Evolutionary conservation across 2,888 invertebrate species (phyloP).

Genomic region (Mythimna albipuncta): DNA sequence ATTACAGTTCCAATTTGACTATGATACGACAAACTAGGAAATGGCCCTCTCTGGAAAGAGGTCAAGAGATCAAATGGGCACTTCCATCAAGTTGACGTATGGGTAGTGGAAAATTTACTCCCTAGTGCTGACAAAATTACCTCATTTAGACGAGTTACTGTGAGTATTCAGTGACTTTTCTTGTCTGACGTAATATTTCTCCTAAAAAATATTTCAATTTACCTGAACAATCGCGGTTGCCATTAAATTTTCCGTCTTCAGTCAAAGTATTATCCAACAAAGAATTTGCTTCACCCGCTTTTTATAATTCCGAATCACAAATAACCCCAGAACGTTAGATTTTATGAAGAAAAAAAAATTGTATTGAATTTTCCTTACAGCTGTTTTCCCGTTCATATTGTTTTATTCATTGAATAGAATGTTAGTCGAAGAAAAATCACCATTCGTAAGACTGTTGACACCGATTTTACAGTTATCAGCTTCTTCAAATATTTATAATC

Average conservation of each 20-base stretch:
- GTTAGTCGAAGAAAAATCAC: constrained; percentile 40
- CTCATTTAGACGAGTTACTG: constrained; percentile 23
- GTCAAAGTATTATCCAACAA: constrained; percentile 36
- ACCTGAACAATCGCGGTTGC: constrained; percentile 28
- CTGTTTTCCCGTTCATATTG: constrained; percentile 40
- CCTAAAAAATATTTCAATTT: constrained; percentile 31
- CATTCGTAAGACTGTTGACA: constrained; percentile 52
- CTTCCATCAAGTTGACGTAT: constrained; percentile 27
- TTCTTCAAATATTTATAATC: constrained; percentile 60
- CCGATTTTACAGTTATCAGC: constrained; percentile 60
- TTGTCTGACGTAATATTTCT: neutral
- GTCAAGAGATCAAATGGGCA: constrained; percentile 28
- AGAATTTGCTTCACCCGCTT: constrained; percentile 46
- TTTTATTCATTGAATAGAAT: constrained; percentile 69
- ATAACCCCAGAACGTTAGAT: constrained; percentile 43
- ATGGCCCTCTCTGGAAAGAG: constrained; percentile 19
- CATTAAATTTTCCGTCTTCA: constrained; percentile 29
- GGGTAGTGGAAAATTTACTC: neutral
- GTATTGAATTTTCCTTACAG: constrained; percentile 49
- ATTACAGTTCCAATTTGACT: constrained; percentile 35
- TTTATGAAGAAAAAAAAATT: constrained; percentile 52
- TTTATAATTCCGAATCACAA: constrained; percentile 59
- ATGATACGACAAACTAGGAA: constrained; percentile 13
- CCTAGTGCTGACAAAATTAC: constrained; percentile 19
- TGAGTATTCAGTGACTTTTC: neutral